phyloP scores from a whole-genome alignment of 2,888 invertebrate genomes.

The Macaria notata region DNA sequence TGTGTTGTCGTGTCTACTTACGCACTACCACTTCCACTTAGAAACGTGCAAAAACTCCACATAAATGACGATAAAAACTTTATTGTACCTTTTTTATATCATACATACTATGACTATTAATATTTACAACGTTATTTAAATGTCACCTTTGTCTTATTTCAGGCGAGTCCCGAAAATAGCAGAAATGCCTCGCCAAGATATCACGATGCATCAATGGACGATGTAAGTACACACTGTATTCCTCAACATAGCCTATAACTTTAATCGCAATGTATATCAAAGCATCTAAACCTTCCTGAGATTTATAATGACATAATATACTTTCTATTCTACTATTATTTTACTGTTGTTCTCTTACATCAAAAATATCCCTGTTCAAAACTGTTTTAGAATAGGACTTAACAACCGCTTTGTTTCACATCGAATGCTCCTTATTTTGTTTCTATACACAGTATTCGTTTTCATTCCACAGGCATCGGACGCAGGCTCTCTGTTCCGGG shows the following conservation, averaged over 20 bases:
- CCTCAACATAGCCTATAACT: no score
- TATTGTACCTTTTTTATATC: slow-evolving; percentile 1
- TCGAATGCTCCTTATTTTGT: no score
- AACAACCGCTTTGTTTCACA: no score
- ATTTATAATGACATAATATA: no score
- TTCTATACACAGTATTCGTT: no score
- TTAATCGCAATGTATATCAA: no score
- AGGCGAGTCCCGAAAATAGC: slow-evolving; percentile 79
- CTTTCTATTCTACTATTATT: no score
- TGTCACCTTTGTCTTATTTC: slow-evolving; percentile 52
- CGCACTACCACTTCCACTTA: slow-evolving; percentile 16
- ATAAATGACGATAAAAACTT: slow-evolving; percentile 5
- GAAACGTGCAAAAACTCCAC: slow-evolving; percentile 7
- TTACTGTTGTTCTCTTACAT: no score
- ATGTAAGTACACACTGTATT: slow-evolving; percentile 56
- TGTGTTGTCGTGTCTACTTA: slow-evolving; percentile 22
- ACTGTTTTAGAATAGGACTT: no score
- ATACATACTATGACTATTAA: no score
- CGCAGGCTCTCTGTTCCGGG: slow-evolving; percentile 72
- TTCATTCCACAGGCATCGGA: slow-evolving; percentile 78
- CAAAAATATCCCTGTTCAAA: no score
- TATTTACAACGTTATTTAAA: background rate
- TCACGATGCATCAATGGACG: slow-evolving; percentile 77
- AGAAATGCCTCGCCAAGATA: slow-evolving; percentile 77
- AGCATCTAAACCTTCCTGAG: no score